A percentile compares a stretch with the other conserved stretches of the same genome.
phyloP scores from a whole-genome alignment of 2,797 vertebrate species.

The Mus minutoides region DNA sequence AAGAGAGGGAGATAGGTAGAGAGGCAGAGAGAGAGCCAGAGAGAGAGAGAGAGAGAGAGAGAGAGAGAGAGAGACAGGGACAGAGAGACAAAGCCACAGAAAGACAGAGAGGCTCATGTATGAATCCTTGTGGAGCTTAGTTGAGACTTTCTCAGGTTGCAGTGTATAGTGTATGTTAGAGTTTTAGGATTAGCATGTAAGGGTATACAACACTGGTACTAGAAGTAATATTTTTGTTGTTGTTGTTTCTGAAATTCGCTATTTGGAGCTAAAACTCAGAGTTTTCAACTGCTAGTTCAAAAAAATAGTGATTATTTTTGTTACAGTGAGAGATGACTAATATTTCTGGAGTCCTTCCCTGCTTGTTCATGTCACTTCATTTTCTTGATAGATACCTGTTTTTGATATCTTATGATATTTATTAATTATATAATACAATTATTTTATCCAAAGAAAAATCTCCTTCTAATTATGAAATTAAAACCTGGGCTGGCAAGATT shows the following conservation, averaged over 20 bases:
- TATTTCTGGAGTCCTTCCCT: neutral
- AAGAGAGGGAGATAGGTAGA: neutral
- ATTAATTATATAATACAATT: conserved; percentile 28
- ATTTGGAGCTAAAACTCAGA: neutral
- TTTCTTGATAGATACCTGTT: neutral
- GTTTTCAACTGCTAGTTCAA: neutral
- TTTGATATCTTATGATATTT: neutral
- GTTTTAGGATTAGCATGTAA: neutral
- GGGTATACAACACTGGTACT: too few species aligned
- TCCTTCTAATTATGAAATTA: neutral
- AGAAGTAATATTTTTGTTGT: neutral
- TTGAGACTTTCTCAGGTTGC: neutral
- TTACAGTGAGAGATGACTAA: neutral
- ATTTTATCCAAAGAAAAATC: neutral
- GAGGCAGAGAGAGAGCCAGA: too few species aligned
- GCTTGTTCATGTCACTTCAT: neutral
- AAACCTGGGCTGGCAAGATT: neutral
- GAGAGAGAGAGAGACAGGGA: neutral
- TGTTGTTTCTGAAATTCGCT: neutral
- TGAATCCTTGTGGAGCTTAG: neutral
- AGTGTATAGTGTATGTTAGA: neutral
- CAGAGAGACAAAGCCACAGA: too few species aligned
- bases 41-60: neutral
- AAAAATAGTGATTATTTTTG: neutral
- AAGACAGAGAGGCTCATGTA: neutral